Conservation (phyloP, 2,113 vertebrate genomes). For the Laterallus jamaicensis region DNA sequence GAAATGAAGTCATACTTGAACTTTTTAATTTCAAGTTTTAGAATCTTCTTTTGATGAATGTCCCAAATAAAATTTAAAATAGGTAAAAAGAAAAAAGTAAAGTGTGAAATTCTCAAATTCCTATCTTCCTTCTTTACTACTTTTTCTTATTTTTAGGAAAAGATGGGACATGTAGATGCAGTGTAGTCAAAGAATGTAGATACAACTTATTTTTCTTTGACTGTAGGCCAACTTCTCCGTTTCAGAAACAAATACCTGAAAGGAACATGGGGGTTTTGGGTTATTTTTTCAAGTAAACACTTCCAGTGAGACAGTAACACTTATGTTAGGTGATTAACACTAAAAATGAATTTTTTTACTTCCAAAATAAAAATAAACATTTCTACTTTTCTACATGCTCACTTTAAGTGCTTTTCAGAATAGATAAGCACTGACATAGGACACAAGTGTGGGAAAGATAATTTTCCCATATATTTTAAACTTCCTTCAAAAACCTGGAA, state of each 20-base stretch:
- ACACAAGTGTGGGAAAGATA: slow-evolving; percentile 26
- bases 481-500: neutral
- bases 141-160: neutral
- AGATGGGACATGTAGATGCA: neutral
- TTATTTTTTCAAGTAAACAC: too few relatives aligned
- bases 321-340: neutral
- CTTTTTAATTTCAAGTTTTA: neutral
- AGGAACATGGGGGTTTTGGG: neutral
- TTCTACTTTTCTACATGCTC: neutral
- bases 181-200: neutral
- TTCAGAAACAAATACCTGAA: neutral
- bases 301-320: neutral
- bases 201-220: neutral
- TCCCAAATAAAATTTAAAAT: neutral
- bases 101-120: neutral
- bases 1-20: neutral
- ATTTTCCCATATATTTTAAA: slow-evolving; percentile 40
- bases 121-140: neutral
- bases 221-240: neutral
- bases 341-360: neutral
- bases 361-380: neutral
- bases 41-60: neutral
- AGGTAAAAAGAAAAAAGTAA: neutral
- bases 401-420: neutral
- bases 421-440: neutral